A percentile compares a stretch with the other conserved stretches of the same genome.
Evolutionary conservation across 2,113 vertebrate species (phyloP).

Genomic region (Desmodus rotundus): DNA sequence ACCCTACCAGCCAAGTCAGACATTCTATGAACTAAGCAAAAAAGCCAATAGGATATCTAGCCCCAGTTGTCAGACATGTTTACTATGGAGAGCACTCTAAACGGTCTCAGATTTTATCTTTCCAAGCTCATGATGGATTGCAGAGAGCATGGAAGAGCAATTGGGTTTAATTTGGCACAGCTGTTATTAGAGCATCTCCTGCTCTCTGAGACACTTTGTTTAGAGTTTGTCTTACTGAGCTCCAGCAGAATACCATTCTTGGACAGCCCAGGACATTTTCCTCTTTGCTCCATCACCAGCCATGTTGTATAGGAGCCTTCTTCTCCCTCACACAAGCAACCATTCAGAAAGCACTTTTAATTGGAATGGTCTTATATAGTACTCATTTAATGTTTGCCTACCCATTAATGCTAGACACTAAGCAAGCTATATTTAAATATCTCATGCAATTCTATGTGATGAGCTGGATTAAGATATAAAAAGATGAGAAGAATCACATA

Average conservation of each 20-base stretch:
- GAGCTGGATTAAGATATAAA: background rate
- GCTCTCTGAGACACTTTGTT: conserved; percentile 38
- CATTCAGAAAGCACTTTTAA: background rate
- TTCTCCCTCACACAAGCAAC: background rate
- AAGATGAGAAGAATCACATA: background rate
- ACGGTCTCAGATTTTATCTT: conserved; percentile 17
- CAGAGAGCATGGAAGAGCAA: background rate
- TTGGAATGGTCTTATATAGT: background rate
- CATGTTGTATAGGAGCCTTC: too few species aligned
- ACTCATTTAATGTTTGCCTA: background rate
- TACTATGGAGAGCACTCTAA: background rate
- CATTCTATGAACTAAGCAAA: background rate
- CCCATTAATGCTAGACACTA: background rate
- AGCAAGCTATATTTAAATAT: background rate
- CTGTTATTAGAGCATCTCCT: conserved; percentile 15
- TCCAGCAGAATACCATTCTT: background rate
- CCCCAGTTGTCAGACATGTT: background rate
- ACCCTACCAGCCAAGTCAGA: conserved; percentile 30
- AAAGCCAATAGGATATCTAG: conserved; percentile 1
- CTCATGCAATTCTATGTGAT: background rate
- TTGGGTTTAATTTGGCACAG: conserved; percentile 25
- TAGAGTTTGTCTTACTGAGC: conserved; percentile 9
- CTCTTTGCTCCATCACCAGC: background rate
- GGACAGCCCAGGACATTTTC: background rate
- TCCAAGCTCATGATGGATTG: conserved; percentile 28